A percentile compares a stretch with the other conserved stretches of the same genome.
Conservation (phyloP, 2,888 invertebrate genomes). For the Chorisops tibialis region DNA sequence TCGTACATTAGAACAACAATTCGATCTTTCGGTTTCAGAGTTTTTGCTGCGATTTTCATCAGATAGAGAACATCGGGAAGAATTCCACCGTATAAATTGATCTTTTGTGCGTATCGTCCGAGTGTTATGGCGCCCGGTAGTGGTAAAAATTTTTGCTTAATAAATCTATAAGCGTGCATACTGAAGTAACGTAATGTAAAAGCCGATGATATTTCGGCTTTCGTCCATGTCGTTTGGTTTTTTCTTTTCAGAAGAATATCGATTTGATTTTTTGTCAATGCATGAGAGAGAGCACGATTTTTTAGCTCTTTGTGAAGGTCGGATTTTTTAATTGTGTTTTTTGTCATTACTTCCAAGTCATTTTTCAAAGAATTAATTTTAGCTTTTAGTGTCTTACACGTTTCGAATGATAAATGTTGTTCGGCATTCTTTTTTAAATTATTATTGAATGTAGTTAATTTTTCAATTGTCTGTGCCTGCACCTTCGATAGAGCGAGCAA, state of each 20-base stretch:
- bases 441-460: too few relatives aligned
- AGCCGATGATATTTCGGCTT: background rate
- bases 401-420: too few relatives aligned
- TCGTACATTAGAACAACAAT: background rate
- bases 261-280: conserved; percentile 1
- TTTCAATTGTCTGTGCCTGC: too few relatives aligned
- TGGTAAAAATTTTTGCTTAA: background rate
- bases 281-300: background rate
- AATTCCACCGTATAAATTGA: background rate
- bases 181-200: conserved; percentile 1
- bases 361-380: too few relatives aligned
- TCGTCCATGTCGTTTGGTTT: background rate
- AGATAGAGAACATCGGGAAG: background rate
- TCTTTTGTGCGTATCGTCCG: background rate
- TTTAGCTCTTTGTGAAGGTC: background rate
- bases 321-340: too few relatives aligned
- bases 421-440: too few relatives aligned
- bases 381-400: too few relatives aligned
- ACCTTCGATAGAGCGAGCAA: too few relatives aligned
- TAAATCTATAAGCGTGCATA: background rate
- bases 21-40: background rate
- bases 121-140: background rate
- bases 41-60: background rate
- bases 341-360: too few relatives aligned
- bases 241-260: background rate